Conservation (phyloP, 2,888 invertebrate genomes). For the Drosophila fulvimacula region DNA sequence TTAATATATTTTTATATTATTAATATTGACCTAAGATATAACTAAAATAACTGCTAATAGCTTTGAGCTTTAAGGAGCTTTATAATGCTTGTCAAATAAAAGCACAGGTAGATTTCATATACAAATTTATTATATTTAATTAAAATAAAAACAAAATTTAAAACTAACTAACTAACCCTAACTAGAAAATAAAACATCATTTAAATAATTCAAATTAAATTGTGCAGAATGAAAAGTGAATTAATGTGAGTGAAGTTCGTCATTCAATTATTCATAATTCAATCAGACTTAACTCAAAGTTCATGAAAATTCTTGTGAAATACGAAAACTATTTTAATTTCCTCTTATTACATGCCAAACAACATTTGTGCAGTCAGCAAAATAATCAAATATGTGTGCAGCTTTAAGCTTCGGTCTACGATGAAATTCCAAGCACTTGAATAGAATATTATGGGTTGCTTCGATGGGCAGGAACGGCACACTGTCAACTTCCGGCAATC, state of each 20-base stretch:
- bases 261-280: not conserved
- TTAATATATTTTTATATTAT: too few species aligned
- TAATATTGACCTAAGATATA: too few species aligned
- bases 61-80: too few species aligned
- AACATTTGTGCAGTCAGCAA: not conserved
- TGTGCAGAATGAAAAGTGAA: not conserved
- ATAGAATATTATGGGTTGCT: conserved; percentile 51
- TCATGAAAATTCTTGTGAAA: too few species aligned
- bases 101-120: too few species aligned
- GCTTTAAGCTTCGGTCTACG: not conserved
- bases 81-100: too few species aligned
- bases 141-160: too few species aligned
- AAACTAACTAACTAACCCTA: too few species aligned
- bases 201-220: not conserved
- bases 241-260: not conserved
- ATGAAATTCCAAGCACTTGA: conserved; percentile 36
- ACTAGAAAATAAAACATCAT: too few species aligned
- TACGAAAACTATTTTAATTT: not conserved
- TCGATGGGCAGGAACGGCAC: not conserved
- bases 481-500: conserved; percentile 44
- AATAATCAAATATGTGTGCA: not conserved
- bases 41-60: too few species aligned
- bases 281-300: not conserved
- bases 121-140: too few species aligned
- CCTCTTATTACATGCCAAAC: not conserved